Evolutionary conservation across 2,888 invertebrate genomes (phyloP).

Genomic region (Brachynemurus nebulosus): DNA sequence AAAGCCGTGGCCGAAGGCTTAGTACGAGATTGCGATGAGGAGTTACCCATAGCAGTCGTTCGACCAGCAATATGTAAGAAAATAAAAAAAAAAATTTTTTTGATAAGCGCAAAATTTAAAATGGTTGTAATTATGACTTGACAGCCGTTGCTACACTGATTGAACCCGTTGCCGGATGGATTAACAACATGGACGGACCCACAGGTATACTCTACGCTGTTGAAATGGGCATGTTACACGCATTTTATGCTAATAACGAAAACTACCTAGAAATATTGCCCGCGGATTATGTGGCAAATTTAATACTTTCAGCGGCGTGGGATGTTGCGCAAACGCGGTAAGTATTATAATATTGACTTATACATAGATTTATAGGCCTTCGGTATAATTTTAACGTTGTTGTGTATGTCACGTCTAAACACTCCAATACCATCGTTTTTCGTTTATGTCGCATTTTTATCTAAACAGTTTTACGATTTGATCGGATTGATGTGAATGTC

Average conservation of each 20-base stretch:
- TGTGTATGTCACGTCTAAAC: no score
- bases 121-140: conserved; percentile 2
- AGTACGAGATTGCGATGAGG: conserved; percentile 46
- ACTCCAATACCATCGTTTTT: no score
- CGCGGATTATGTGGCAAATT: conserved; percentile 48
- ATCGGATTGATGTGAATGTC: no score
- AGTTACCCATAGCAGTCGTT: conserved; percentile 69
- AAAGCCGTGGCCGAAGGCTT: conserved; percentile 79
- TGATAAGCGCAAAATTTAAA: no score
- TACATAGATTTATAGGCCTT: no score
- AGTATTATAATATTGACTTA: no score
- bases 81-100: no score
- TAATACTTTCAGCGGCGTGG: conserved; percentile 45
- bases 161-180: conserved; percentile 33
- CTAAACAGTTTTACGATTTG: no score
- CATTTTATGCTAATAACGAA: conserved; percentile 36
- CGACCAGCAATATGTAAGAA: conserved; percentile 78
- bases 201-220: conserved; percentile 38
- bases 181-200: conserved; percentile 55
- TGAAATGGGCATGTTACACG: conserved; percentile 44
- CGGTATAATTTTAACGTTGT: no score
- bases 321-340: conserved; percentile 23
- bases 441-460: no score
- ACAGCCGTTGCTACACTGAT: not conserved
- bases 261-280: conserved; percentile 52